These are phyloP conservation scores for Siphonodentalium dalli DNA, from an alignment of 2,888 invertebrate species.

Conservation along the genomic window DNA sequence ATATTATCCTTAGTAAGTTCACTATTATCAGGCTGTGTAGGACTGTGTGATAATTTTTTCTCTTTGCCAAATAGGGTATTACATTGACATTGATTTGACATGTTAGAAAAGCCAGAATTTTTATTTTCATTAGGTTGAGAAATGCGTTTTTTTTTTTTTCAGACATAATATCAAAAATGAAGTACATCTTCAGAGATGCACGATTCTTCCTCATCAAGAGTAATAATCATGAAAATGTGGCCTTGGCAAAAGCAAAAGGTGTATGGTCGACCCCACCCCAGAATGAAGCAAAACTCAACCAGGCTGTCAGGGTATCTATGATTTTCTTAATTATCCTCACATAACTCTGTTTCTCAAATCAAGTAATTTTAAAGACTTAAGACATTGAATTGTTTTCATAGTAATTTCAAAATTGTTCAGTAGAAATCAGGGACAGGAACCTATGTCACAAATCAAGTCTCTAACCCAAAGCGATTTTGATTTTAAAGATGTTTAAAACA, in stretches of 20 bases:
- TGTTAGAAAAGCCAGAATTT: no score
- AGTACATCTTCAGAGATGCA: conserved; percentile 93
- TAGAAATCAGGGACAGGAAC: no score
- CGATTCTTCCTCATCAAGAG: conserved; percentile 96
- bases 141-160: not conserved
- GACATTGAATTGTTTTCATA: not conserved
- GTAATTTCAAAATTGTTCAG: not conserved
- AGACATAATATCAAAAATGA: conserved; percentile 68
- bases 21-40: no score
- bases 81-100: no score
- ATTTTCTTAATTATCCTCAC: not conserved
- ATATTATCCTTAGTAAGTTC: no score
- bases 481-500: no score
- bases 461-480: no score
- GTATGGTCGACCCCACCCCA: conserved; percentile 98
- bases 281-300: conserved; percentile 94
- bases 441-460: no score
- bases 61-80: no score
- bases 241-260: conserved; percentile 86
- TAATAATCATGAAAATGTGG: conserved; percentile 96
- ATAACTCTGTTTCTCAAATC: not conserved
- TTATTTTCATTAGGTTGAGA: no score
- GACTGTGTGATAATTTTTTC: no score
- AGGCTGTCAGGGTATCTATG: conserved; percentile 76
- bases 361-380: not conserved